These are phyloP conservation scores for Spodoptera litura DNA, from an alignment of 1,140 invertebrate species.

Conservation along the genomic window DNA sequence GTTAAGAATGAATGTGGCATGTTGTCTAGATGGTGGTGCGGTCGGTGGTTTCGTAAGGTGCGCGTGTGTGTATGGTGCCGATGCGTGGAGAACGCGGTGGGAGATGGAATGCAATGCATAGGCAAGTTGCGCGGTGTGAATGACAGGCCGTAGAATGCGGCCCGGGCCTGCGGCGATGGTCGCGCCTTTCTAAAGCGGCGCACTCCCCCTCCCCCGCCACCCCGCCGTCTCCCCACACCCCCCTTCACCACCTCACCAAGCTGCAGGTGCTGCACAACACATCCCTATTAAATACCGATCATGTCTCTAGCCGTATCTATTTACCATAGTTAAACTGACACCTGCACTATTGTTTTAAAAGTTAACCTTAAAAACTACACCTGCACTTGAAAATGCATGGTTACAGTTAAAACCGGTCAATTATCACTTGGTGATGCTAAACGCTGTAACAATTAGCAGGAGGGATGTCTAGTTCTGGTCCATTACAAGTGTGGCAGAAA, in stretches of 20 bases:
- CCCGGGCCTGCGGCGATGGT: constrained; percentile 83
- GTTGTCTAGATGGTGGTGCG: constrained; percentile 62
- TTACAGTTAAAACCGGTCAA: constrained; percentile 60
- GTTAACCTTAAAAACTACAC: constrained; percentile 73
- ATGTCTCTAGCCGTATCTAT: constrained; percentile 81
- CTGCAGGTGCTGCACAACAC: constrained; percentile 81
- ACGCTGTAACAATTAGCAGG: constrained; percentile 54
- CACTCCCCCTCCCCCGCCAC: constrained; percentile 66
- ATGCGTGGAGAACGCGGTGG: constrained; percentile 74
- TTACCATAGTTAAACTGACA: constrained; percentile 79
- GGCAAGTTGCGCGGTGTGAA: constrained; percentile 85
- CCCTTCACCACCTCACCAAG: constrained; percentile 70
- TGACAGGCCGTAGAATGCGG: constrained; percentile 86
- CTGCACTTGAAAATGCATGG: constrained; percentile 72
- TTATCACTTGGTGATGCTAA: constrained; percentile 55
- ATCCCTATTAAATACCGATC: constrained; percentile 85
- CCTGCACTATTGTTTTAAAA: constrained; percentile 82
- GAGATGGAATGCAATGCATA: constrained; percentile 85
- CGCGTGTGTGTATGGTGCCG: constrained; percentile 67
- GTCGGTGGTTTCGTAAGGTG: constrained; percentile 74
- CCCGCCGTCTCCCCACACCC: constrained; percentile 66
- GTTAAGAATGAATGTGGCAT: constrained; percentile 63
- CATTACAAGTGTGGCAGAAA: constrained; percentile 13
- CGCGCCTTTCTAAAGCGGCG: constrained; percentile 86
- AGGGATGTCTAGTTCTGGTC: constrained; percentile 27